phyloP scores from a whole-genome alignment of 2,888 invertebrate genomes.

The Dicyrtomina minuta region DNA sequence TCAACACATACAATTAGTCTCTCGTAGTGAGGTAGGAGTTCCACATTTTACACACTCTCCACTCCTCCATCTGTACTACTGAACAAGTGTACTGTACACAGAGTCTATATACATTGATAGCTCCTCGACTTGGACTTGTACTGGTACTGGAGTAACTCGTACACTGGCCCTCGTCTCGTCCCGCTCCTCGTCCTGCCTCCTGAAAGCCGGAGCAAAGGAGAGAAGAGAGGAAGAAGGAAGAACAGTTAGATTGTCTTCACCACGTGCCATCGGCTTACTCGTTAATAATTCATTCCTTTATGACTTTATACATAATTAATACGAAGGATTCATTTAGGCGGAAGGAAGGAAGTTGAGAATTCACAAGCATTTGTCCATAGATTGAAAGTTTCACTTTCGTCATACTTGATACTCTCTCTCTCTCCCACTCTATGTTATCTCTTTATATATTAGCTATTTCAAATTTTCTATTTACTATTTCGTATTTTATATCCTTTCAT shows the following conservation, averaged over 20 bases:
- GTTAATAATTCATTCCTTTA: slow-evolving; percentile 32
- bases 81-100: not conserved
- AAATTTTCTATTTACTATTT: too few relatives aligned
- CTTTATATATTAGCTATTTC: too few relatives aligned
- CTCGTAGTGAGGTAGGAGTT: too few relatives aligned
- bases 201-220: slow-evolving; percentile 14
- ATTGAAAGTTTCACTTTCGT: slow-evolving; percentile 23
- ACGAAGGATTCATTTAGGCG: slow-evolving; percentile 27
- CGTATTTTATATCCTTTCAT: too few relatives aligned
- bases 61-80: not conserved
- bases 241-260: slow-evolving; percentile 22
- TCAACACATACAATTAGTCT: too few relatives aligned
- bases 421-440: not conserved
- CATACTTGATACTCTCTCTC: slow-evolving; percentile 2
- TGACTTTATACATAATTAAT: slow-evolving; percentile 27
- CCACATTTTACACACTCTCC: not conserved
- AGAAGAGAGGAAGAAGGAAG: slow-evolving; percentile 17
- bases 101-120: not conserved
- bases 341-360: slow-evolving; percentile 27
- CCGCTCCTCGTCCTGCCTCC: too few relatives aligned
- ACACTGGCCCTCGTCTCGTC: too few relatives aligned
- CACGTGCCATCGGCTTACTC: slow-evolving; percentile 26
- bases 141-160: too few relatives aligned
- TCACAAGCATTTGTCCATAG: slow-evolving; percentile 24
- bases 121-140: too few relatives aligned